These are phyloP conservation scores for Stenolophus ochropezus DNA, from an alignment of 2,888 invertebrate genomes.

Conservation along the genomic window DNA sequence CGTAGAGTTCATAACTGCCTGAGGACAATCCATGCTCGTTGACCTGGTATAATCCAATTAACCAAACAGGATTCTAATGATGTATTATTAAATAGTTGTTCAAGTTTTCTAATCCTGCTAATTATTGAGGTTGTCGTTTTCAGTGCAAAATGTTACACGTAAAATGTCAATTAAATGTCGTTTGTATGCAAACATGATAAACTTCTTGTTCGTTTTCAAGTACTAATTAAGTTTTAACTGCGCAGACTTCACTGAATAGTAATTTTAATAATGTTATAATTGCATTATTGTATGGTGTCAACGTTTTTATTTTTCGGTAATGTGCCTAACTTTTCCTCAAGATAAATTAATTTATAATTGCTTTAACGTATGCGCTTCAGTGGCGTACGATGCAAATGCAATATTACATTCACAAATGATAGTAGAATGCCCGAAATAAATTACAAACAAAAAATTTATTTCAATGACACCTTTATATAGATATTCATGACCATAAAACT, in stretches of 20 bases:
- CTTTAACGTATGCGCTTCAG: neutral
- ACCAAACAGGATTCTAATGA: constrained; percentile 12
- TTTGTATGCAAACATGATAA: constrained; percentile 15
- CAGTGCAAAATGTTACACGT: constrained; percentile 33
- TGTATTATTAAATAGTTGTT: constrained; percentile 17
- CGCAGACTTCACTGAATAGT: neutral
- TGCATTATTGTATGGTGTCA: constrained; percentile 7
- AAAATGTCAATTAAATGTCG: constrained; percentile 34
- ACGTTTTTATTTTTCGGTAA: neutral
- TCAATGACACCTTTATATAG: too few relatives aligned
- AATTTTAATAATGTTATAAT: constrained; percentile 30
- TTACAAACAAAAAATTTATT: too few relatives aligned
- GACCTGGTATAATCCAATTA: constrained; percentile 6
- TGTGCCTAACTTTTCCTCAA: neutral
- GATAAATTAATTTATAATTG: constrained; percentile 19
- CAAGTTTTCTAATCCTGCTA: neutral
- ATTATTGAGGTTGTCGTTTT: constrained; percentile 23
- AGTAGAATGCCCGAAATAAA: too few relatives aligned
- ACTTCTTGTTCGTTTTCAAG: constrained; percentile 13
- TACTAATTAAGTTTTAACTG: constrained; percentile 25
- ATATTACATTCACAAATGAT: too few relatives aligned
- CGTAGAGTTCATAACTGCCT: neutral
- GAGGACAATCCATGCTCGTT: neutral
- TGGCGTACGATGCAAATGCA: too few relatives aligned
- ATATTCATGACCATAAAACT: too few relatives aligned